Conservation (phyloP, 2,113 vertebrate genomes). For the Scomber colias region DNA sequence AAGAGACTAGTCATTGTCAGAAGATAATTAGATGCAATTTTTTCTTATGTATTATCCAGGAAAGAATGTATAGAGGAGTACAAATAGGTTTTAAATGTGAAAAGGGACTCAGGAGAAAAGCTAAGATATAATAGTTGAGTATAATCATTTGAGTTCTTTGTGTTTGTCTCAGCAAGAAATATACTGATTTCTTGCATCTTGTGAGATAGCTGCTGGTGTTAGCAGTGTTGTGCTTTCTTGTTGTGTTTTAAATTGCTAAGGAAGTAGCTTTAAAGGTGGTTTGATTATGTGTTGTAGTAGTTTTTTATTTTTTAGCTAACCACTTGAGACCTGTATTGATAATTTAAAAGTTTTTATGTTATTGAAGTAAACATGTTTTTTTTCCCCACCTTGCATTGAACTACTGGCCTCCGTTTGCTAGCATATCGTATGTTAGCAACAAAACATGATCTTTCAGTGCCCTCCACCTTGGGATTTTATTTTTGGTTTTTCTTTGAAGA, state of each 20-base stretch:
- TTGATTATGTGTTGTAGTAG: not conserved
- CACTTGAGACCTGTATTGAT: not conserved
- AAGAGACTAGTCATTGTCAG: conserved; percentile 20
- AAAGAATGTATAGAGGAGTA: not conserved
- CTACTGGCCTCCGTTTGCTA: not conserved
- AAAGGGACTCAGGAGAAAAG: not conserved
- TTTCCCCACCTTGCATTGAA: not conserved
- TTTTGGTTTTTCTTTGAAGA: no score
- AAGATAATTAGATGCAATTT: conserved; percentile 26
- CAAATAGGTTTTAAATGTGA: conserved; percentile 1
- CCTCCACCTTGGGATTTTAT: not conserved
- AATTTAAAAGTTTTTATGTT: not conserved
- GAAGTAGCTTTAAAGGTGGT: not conserved
- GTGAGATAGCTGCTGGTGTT: not conserved
- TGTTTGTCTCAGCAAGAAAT: conserved; percentile 30
- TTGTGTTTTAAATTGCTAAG: not conserved
- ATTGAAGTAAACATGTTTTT: not conserved
- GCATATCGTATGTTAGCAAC: not conserved
- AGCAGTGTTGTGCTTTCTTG: not conserved
- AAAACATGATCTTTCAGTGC: not conserved
- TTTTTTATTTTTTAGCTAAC: not conserved
- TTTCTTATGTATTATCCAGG: not conserved
- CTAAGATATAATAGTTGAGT: not conserved
- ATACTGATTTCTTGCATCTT: not conserved
- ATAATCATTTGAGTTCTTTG: conserved; percentile 21